Conservation (phyloP, 2,888 invertebrate genomes). For the Eupeodes luniger region DNA sequence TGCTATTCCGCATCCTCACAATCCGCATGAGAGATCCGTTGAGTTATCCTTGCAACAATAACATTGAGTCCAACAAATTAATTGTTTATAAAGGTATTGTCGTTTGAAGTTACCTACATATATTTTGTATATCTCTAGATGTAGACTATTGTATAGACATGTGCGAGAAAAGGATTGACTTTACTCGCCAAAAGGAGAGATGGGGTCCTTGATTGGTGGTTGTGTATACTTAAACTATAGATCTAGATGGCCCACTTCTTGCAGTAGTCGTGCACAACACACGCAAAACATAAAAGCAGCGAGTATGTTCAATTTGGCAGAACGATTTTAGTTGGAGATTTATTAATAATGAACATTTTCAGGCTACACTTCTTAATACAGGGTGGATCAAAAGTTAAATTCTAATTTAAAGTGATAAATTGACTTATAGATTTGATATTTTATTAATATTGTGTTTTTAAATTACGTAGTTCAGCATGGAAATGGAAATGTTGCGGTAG, state of each 20-base stretch:
- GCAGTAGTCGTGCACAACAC: not conserved
- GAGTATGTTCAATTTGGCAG: constrained; percentile 65
- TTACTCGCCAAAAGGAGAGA: too few relatives aligned
- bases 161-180: not conserved
- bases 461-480: too few relatives aligned
- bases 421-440: too few relatives aligned
- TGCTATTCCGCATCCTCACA: constrained; percentile 29
- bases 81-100: constrained; percentile 36
- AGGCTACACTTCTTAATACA: too few relatives aligned
- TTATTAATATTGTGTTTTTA: too few relatives aligned
- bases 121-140: not conserved
- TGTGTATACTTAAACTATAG: not conserved
- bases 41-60: constrained; percentile 44
- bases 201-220: not conserved
- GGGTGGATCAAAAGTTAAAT: too few relatives aligned
- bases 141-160: not conserved
- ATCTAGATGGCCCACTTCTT: not conserved
- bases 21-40: constrained; percentile 19
- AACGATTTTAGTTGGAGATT: constrained; percentile 69
- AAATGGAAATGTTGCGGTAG: too few relatives aligned
- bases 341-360: constrained; percentile 64
- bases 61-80: constrained; percentile 40
- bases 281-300: not conserved
- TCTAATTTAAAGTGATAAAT: too few relatives aligned
- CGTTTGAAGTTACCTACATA: not conserved